These are phyloP conservation scores for Ips typographus DNA, from an alignment of 1,140 invertebrate species.

Conservation along the genomic window DNA sequence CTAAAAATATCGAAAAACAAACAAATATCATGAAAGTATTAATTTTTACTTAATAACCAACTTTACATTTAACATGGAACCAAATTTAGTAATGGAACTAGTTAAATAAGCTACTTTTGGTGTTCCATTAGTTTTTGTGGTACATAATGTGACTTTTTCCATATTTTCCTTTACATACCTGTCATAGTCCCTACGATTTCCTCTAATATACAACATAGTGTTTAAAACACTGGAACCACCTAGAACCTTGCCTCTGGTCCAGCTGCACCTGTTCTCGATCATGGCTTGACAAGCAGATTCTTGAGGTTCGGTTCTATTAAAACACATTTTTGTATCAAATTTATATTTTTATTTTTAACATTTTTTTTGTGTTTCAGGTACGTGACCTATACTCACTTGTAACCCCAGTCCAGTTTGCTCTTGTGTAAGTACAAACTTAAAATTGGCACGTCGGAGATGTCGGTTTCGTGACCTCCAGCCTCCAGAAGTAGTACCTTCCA, in stretches of 20 bases:
- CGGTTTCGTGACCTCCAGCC: constrained; percentile 83
- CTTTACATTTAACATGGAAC: too few relatives aligned
- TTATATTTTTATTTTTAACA: too few relatives aligned
- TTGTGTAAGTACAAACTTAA: constrained; percentile 85
- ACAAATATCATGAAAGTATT: too few relatives aligned
- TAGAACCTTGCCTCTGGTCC: constrained; percentile 82
- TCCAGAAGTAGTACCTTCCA: constrained; percentile 84
- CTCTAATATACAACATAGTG: constrained; percentile 90
- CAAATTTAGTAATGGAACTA: too few relatives aligned
- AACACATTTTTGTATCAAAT: too few relatives aligned
- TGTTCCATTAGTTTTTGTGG: too few relatives aligned
- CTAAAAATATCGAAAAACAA: too few relatives aligned
- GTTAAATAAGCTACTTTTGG: too few relatives aligned
- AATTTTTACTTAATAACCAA: too few relatives aligned
- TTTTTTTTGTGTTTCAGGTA: too few relatives aligned
- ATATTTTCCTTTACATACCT: constrained; percentile 30
- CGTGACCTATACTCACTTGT: constrained; percentile 58
- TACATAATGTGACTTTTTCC: too few relatives aligned
- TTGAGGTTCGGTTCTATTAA: constrained; percentile 74
- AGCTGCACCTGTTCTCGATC: constrained; percentile 76
- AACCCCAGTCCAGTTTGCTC: constrained; percentile 91
- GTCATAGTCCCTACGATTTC: constrained; percentile 87
- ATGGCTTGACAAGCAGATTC: constrained; percentile 81
- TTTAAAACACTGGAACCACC: constrained; percentile 87
- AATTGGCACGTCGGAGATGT: constrained; percentile 80